These are phyloP conservation scores for Ornithoptera priamus DNA, from an alignment of 2,888 invertebrate species.

Conservation along the genomic window DNA sequence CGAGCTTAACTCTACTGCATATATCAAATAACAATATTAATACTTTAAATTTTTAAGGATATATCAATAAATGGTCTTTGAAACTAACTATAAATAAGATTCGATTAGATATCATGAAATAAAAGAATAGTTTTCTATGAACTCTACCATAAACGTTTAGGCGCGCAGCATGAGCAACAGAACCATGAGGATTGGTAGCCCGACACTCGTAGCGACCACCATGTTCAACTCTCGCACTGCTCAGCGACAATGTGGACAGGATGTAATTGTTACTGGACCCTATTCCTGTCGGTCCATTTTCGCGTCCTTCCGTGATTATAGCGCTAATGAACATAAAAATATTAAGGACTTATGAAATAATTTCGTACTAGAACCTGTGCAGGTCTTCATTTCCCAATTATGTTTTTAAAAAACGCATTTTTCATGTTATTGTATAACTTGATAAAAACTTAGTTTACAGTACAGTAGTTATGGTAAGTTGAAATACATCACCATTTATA, in stretches of 20 bases:
- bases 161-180: constrained; percentile 85
- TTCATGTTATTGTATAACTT: too few species aligned
- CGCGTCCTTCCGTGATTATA: constrained; percentile 66
- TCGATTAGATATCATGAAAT: too few species aligned
- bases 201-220: constrained; percentile 92
- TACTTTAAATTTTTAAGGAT: too few species aligned
- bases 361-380: background rate
- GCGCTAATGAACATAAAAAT: constrained; percentile 46
- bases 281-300: constrained; percentile 60
- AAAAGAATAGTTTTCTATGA: background rate
- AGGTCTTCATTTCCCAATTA: background rate
- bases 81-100: too few species aligned
- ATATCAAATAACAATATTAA: too few species aligned
- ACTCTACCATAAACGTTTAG: constrained; percentile 90
- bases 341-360: background rate
- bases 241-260: constrained; percentile 89
- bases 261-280: constrained; percentile 83
- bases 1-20: too few species aligned
- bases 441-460: too few species aligned
- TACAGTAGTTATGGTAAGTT: too few species aligned
- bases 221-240: constrained; percentile 87
- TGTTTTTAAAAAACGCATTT: too few species aligned
- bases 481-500: too few species aligned
- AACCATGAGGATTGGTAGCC: constrained; percentile 86
- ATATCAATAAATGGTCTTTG: too few species aligned